Percentiles rank a stretch among this genome's conserved stretches.
Conservation (phyloP, 2,113 vertebrate genomes). For the Gobius niger region DNA sequence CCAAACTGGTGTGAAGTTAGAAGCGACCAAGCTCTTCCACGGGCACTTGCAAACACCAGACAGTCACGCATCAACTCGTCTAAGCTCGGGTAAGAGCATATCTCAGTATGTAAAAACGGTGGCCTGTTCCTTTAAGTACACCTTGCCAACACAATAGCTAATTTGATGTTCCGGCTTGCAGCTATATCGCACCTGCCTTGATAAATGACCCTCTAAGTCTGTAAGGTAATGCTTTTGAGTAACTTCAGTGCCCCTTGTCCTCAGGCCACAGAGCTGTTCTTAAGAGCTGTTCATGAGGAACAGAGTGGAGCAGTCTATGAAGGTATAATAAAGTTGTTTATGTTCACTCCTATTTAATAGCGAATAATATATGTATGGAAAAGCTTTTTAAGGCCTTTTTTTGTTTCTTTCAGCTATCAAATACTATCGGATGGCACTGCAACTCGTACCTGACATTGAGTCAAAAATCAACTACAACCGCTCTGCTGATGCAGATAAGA, state of each 20-base stretch:
- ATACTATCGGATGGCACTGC: conserved; percentile 98
- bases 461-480: conserved; percentile 94
- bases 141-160: too few relatives aligned
- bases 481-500: conserved; percentile 85
- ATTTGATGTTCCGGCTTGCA: too few relatives aligned
- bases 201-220: too few relatives aligned
- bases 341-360: not conserved
- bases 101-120: too few relatives aligned
- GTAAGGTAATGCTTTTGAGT: not conserved
- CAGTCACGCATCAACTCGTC: too few relatives aligned
- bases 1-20: too few relatives aligned
- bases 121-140: too few relatives aligned
- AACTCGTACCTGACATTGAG: conserved; percentile 97
- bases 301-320: conserved; percentile 96
- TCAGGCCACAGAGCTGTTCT: conserved; percentile 93
- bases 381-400: not conserved
- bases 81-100: too few relatives aligned
- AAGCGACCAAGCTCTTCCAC: too few relatives aligned
- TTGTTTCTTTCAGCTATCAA: conserved; percentile 90
- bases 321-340: conserved; percentile 70
- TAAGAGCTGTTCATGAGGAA: conserved; percentile 95
- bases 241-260: conserved; percentile 2
- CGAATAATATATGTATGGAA: too few relatives aligned
- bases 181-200: too few relatives aligned
- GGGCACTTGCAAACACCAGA: too few relatives aligned